Evolutionary conservation across 2,797 vertebrate genomes (phyloP).

Genomic region (Gouania willdenowi): DNA sequence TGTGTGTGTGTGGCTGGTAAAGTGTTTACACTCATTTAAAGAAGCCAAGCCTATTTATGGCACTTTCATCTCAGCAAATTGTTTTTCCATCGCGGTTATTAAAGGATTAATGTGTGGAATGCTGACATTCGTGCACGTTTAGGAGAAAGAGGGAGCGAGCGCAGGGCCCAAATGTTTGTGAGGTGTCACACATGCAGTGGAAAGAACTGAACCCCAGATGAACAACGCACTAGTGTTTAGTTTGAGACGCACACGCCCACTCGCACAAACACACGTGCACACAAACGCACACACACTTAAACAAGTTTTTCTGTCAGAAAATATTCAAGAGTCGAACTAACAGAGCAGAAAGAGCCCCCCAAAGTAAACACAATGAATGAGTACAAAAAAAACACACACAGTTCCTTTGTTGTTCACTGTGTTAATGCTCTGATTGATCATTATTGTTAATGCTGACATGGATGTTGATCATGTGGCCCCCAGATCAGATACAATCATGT

Average conservation of each 20-base stretch:
- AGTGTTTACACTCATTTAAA: constrained; percentile 18
- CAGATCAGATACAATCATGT: no score
- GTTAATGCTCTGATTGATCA: no score
- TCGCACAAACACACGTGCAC: not conserved
- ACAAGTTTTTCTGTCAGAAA: no score
- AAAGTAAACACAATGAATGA: no score
- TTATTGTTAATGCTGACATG: no score
- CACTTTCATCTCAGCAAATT: constrained; percentile 37
- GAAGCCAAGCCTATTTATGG: constrained; percentile 21
- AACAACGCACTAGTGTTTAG: constrained; percentile 1
- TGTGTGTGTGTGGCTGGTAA: constrained; percentile 1
- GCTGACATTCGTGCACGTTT: constrained; percentile 28
- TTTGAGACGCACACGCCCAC: not conserved
- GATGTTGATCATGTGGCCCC: no score
- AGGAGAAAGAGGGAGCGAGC: not conserved
- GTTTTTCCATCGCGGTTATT: constrained; percentile 32
- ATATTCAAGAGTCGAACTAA: no score
- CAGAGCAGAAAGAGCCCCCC: no score
- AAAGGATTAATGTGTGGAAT: constrained; percentile 53
- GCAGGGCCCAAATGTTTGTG: constrained; percentile 9
- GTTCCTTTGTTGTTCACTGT: no score
- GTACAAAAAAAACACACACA: no score
- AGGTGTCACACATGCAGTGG: constrained; percentile 9
- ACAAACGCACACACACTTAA: not conserved
- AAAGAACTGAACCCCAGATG: not conserved